Conservation (phyloP, 2,113 vertebrate species). For the Peucedramus taeniatus region DNA sequence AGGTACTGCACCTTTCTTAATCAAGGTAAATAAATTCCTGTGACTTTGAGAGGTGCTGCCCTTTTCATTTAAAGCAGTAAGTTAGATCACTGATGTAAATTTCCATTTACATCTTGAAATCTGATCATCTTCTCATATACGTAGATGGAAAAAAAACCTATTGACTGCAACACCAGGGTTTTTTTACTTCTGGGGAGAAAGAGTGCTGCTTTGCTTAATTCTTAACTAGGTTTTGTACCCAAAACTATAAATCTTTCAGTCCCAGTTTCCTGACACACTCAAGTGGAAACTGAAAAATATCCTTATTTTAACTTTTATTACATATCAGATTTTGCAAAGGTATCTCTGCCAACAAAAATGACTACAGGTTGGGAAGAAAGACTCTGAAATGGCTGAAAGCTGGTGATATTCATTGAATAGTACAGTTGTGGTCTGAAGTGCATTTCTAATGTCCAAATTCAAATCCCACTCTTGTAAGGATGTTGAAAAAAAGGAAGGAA, state of each 20-base stretch:
- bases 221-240: constrained; percentile 17
- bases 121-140: background rate
- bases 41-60: background rate
- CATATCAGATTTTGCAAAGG: constrained; percentile 26
- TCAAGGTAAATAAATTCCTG: background rate
- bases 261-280: constrained; percentile 26
- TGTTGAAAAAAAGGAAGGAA: background rate
- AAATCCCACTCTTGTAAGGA: background rate
- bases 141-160: background rate
- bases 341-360: constrained; percentile 53
- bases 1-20: background rate
- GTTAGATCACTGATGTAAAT: background rate
- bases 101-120: constrained; percentile 24
- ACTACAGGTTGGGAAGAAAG: constrained; percentile 31
- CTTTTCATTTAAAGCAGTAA: background rate
- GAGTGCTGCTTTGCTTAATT: constrained; percentile 22
- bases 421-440: background rate
- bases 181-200: background rate
- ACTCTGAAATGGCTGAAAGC: background rate
- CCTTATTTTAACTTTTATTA: constrained; percentile 52
- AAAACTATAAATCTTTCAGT: constrained; percentile 47
- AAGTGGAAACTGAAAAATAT: constrained; percentile 43
- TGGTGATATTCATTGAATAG: background rate
- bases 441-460: background rate
- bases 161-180: background rate